Percentiles rank a stretch among this genome's conserved stretches.
Evolutionary conservation across 2,888 invertebrate genomes (phyloP).

Genomic region (Diogma glabrata): DNA sequence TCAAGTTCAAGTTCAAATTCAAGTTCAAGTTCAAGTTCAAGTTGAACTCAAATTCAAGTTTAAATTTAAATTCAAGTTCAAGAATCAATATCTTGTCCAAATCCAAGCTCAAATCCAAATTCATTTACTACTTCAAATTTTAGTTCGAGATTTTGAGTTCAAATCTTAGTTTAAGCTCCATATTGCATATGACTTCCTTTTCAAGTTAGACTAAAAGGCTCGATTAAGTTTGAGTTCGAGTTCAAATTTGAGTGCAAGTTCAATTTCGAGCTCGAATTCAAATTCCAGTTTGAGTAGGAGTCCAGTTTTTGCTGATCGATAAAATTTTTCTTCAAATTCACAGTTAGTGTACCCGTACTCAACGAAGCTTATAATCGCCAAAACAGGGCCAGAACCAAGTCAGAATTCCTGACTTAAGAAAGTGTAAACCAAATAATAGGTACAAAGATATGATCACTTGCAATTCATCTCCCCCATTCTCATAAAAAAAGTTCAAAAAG

Average conservation of each 20-base stretch:
- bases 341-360: too few species aligned
- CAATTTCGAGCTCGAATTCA: conserved; percentile 10
- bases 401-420: too few species aligned
- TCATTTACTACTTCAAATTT: conserved; percentile 9
- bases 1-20: conserved; percentile 2
- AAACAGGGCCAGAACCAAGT: too few species aligned
- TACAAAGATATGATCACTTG: too few species aligned
- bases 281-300: conserved; percentile 10
- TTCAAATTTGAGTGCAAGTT: conserved; percentile 11
- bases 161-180: conserved; percentile 10
- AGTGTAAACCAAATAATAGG: too few species aligned
- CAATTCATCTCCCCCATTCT: too few species aligned
- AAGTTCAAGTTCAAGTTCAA: conserved; percentile 10
- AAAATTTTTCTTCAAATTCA: too few species aligned
- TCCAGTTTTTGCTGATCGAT: too few species aligned
- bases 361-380: too few species aligned
- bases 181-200: too few species aligned
- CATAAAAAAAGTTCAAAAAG: too few species aligned
- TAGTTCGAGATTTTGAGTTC: conserved; percentile 10
- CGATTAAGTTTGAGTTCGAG: conserved; percentile 10
- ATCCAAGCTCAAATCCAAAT: conserved; percentile 10
- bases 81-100: too few species aligned
- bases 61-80: conserved; percentile 10
- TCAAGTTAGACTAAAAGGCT: conserved; percentile 7
- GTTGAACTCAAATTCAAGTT: conserved; percentile 10